These are phyloP conservation scores for Rhyacichthys aspro DNA, from an alignment of 2,797 vertebrate species.

Conservation along the genomic window DNA sequence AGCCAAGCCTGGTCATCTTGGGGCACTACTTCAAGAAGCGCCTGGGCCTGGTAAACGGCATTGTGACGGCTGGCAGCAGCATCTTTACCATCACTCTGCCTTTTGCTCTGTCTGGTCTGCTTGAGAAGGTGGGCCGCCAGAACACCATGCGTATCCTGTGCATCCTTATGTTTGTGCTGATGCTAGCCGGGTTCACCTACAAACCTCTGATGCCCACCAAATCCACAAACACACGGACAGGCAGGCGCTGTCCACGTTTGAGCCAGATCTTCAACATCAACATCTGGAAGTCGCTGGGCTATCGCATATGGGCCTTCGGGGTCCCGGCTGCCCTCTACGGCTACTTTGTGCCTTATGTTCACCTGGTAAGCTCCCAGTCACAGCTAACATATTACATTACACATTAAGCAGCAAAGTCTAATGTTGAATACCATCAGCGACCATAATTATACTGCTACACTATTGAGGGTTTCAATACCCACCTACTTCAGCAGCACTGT, in stretches of 20 bases:
- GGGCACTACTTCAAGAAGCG: conserved; percentile 97
- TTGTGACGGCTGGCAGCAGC: conserved; percentile 95
- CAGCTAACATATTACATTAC: no score
- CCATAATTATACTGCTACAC: no score
- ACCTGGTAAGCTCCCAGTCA: conserved; percentile 86
- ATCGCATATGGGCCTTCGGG: conserved; percentile 93
- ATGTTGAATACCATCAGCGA: no score
- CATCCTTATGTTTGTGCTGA: conserved; percentile 88
- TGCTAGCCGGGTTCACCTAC: conserved; percentile 92
- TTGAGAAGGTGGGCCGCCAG: conserved; percentile 70
- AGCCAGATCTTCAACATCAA: conserved; percentile 87
- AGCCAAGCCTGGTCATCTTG: conserved; percentile 95
- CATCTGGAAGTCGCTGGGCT: conserved; percentile 90
- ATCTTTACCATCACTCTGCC: conserved; percentile 91
- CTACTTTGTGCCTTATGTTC: conserved; percentile 97
- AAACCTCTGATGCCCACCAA: conserved; percentile 79
- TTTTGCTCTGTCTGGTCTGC: conserved; percentile 80
- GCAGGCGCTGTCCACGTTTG: conserved; percentile 66
- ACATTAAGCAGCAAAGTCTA: no score
- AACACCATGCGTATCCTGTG: conserved; percentile 87
- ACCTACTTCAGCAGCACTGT: no score
- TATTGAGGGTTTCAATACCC: no score
- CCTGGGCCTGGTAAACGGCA: conserved; percentile 94
- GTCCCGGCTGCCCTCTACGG: conserved; percentile 94
- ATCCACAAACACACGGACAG: conserved; percentile 57